Base-by-base conservation (phyloP, 2,888 invertebrate genomes). In the Cordilura impudica region DNA sequence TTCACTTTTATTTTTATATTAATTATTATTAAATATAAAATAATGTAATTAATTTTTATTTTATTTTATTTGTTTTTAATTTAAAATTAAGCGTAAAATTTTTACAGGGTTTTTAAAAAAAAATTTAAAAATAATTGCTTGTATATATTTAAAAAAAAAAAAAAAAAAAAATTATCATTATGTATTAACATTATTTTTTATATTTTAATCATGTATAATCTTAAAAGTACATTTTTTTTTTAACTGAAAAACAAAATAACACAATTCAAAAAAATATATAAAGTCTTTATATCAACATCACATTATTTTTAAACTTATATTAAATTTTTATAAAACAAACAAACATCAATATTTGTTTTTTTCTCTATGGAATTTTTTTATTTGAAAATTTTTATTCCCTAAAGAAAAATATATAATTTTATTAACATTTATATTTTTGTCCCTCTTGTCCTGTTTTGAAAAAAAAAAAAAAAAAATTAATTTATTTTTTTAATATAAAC, bases 351-450 rank as follows among this genome's bases (percentile, higher is more conserved):
- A 16, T 39, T 47, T 47, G 2, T 21, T 67, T 69, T 63, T 67
- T 69, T 63, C 35, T 56, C 80, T 84, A 85, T 84, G 87, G 86
- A 86, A 87, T 87, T 87, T 87, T 87, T 61, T 47, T 23, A 53
- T 54, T 43, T 29, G 84, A 84, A 45, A 66, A 85, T 85, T 88
- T 87, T 86, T 87, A 86, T 86, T 87, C 88, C 87, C 84, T 86
- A 88, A 87, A 87, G 83, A 86, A 86, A 88, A 84, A 85, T 71
- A 58, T 65, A 29, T 70, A 58, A 61, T 60, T 60, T 35, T 14
- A 47, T 12, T 58, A 16, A 49, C 8, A 49, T 29, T 31, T 63
- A 31, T 23, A 35, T 53, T 66, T 56, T 26, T 65, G 56, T 73
- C 65, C 51, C 53, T 53, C 29, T 71, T 54, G 53, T 71, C 31